Percentiles rank a stretch among this genome's conserved stretches.
Conservation (phyloP, 2,888 invertebrate genomes). For the Tridacna gigas region DNA sequence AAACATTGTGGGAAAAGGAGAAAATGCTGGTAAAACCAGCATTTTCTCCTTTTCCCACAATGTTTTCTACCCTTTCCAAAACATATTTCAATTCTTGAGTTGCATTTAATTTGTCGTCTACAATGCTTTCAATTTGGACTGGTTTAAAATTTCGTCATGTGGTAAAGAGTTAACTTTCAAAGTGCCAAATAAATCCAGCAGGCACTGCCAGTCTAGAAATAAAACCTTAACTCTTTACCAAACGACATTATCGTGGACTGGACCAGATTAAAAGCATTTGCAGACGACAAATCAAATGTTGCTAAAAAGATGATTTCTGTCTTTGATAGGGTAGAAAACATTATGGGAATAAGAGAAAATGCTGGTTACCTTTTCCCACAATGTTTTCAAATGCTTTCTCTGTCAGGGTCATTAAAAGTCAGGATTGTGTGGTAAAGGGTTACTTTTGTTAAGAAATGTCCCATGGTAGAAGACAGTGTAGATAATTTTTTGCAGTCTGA, state of each 20-base stretch:
- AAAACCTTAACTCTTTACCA: too few relatives aligned
- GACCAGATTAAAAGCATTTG: too few relatives aligned
- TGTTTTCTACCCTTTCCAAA: background rate
- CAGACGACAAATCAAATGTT: too few relatives aligned
- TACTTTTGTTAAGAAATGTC: background rate
- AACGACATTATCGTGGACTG: too few relatives aligned
- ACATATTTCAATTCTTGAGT: background rate
- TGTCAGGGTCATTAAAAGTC: background rate
- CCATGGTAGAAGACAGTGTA: too few relatives aligned
- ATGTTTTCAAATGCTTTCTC: background rate
- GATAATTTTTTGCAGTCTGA: too few relatives aligned
- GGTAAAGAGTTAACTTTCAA: background rate
- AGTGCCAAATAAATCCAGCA: too few relatives aligned
- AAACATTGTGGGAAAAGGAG: background rate
- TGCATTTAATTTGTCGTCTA: background rate
- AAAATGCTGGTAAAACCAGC: background rate
- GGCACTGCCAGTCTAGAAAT: too few relatives aligned
- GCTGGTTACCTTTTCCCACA: background rate
- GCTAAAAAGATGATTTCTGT: too few relatives aligned
- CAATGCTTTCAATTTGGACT: background rate
- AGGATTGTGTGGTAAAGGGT: background rate
- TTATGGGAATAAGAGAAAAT: background rate
- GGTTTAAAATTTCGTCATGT: background rate
- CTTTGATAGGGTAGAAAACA: background rate
- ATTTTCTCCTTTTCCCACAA: background rate